phyloP scores from a whole-genome alignment of 2,888 invertebrate species.

The Cataglyphis livida region DNA sequence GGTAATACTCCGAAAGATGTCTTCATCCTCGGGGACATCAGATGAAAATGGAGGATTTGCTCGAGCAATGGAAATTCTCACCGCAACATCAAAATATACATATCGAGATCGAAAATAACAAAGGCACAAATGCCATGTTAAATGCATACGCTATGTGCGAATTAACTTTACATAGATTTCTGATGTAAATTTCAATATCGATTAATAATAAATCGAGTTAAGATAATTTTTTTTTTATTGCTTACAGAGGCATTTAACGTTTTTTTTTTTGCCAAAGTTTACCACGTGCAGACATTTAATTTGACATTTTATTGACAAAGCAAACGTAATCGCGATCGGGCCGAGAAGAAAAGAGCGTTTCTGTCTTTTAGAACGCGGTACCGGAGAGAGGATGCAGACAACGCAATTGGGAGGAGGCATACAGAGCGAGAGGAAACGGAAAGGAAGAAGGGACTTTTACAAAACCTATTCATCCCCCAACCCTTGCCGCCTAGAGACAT shows the following conservation, averaged over 20 bases:
- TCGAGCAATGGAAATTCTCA: constrained; percentile 47
- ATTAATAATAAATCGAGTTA: not conserved
- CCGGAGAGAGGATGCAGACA: constrained; percentile 37
- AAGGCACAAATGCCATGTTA: not conserved
- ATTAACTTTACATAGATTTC: not conserved
- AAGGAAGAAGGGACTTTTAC: constrained; percentile 74
- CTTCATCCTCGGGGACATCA: constrained; percentile 79
- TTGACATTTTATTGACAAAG: constrained; percentile 38
- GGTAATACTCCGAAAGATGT: constrained; percentile 84
- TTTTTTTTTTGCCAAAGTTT: constrained; percentile 31
- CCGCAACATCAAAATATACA: constrained; percentile 24
- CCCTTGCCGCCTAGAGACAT: constrained; percentile 77
- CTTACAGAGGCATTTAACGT: constrained; percentile 4
- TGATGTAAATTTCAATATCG: not conserved
- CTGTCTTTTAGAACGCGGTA: constrained; percentile 68
- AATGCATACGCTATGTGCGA: not conserved
- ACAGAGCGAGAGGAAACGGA: constrained; percentile 43
- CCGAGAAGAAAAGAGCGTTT: constrained; percentile 62
- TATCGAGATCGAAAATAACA: not conserved
- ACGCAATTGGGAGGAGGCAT: constrained; percentile 25
- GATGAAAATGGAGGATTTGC: constrained; percentile 71
- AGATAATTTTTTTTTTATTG: not conserved
- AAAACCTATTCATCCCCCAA: constrained; percentile 76
- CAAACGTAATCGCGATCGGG: constrained; percentile 64
- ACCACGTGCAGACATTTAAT: constrained; percentile 15